Conservation (phyloP, 2,113 vertebrate genomes). For the Phalacrocorax brasilianus region DNA sequence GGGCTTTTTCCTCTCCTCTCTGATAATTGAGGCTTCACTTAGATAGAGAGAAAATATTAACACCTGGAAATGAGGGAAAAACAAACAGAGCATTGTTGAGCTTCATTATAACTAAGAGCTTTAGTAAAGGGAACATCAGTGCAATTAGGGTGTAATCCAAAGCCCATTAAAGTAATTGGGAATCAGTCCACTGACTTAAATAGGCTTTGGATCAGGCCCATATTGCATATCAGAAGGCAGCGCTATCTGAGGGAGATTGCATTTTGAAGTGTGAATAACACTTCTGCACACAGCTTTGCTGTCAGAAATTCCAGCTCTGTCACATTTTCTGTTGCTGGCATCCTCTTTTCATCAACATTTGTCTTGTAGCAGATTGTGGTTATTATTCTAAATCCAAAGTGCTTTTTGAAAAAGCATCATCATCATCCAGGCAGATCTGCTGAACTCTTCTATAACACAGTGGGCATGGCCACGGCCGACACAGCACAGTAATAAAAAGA, state of each 20-base stretch:
- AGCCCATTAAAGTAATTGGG: constrained; percentile 51
- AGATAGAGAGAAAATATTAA: constrained; percentile 13
- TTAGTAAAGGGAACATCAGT: constrained; percentile 50
- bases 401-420: neutral
- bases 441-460: neutral
- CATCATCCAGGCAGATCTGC: neutral
- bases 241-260: neutral
- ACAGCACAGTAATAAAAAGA: neutral
- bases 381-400: constrained; percentile 50
- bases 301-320: constrained; percentile 28
- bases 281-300: constrained; percentile 27
- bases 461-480: neutral
- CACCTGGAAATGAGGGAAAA: neutral
- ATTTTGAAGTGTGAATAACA: constrained; percentile 2
- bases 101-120: constrained; percentile 32
- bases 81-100: constrained; percentile 25
- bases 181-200: constrained; percentile 40
- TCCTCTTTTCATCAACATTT: constrained; percentile 54
- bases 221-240: neutral
- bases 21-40: constrained; percentile 1
- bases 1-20: neutral
- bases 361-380: constrained; percentile 47
- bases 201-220: constrained; percentile 34
- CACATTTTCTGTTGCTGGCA: constrained; percentile 48
- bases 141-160: constrained; percentile 56